Base-by-base conservation (phyloP, 1,140 invertebrate species). In the Drosophila busckii region DNA sequence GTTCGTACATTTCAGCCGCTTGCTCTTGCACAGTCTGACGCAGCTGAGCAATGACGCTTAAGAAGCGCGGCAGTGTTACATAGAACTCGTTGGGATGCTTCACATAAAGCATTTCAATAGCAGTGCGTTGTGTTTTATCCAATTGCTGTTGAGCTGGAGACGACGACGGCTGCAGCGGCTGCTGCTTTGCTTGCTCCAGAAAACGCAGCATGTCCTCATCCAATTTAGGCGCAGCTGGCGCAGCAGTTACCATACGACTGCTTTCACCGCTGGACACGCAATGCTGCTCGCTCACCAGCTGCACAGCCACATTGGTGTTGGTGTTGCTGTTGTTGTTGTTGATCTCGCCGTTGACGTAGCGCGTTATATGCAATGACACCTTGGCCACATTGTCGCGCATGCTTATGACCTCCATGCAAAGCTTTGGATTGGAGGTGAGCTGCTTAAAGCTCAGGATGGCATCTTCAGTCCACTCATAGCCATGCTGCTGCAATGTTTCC, bases 81-180 rank as follows among this genome's bases (percentile, higher is more conserved):
- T 86, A 87, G 48, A 87, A 87, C 31, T 86, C 84, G 2, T 48
- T 28, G 3, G 85, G 84, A 35, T 70, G 26, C 0, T 28, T 41
- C 5, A 69, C 34, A 9, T 60, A 26, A 0, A 69, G 10, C 1
- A 80, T 3, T 1, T 48, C 26, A 1, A 82, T 52, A 2, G n/a
- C 1, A 2, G 19, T 8, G 6, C 50, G 59, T 13, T 53, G 23
- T 3, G 28, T 31, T 23, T 26, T 44, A 2, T 62, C 12, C 3
- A 10, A n/a, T 20, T 28, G n/a, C n/a, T n/a, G n/a, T n/a, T n/a
- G n/a, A n/a, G n/a, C n/a, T 10, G 9, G 1, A 12, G n/a, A 25
- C 8, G 22, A 54, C 1, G 16, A 28, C 1, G 17, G 8, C n/a
- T 26, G 12, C n/a, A 35, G 12, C 3, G 29, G 22, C 8, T 28